A percentile compares a stretch with the other conserved stretches of the same genome.
Evolutionary conservation across 2,797 vertebrate species (phyloP).

Genomic region (Takifugu ocellatus): DNA sequence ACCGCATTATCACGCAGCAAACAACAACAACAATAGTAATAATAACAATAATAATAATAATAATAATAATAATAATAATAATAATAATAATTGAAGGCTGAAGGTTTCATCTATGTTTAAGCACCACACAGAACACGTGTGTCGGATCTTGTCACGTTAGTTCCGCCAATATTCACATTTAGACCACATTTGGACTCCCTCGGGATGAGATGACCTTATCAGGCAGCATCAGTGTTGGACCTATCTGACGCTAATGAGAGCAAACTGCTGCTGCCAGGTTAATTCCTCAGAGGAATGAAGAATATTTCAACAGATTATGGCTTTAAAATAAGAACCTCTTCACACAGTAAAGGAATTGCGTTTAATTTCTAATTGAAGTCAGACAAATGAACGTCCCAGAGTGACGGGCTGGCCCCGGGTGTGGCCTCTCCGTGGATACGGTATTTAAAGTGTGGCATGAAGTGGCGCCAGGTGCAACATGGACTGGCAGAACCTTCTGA

Average conservation of each 20-base stretch:
- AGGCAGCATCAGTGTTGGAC: not conserved
- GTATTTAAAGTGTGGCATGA: not conserved
- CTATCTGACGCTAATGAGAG: not conserved
- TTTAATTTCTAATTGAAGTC: no score
- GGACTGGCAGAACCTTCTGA: slow-evolving; percentile 22
- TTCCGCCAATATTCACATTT: not conserved
- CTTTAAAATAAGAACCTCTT: not conserved
- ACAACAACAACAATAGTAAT: no score
- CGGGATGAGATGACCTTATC: not conserved
- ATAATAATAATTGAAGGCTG: no score
- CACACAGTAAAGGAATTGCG: no score
- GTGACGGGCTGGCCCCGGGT: slow-evolving; percentile 8
- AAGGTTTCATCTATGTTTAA: no score
- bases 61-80: no score
- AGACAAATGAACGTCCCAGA: no score
- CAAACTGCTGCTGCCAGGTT: not conserved
- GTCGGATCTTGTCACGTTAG: not conserved
- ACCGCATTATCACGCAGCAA: no score
- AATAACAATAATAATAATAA: no score
- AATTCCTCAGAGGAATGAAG: not conserved
- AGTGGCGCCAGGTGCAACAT: not conserved
- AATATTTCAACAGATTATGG: not conserved
- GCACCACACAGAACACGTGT: no score
- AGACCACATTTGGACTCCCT: not conserved
- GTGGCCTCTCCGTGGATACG: slow-evolving; percentile 4